These are phyloP conservation scores for Calameuta pallipes DNA, from an alignment of 2,888 invertebrate species.

Conservation along the genomic window DNA sequence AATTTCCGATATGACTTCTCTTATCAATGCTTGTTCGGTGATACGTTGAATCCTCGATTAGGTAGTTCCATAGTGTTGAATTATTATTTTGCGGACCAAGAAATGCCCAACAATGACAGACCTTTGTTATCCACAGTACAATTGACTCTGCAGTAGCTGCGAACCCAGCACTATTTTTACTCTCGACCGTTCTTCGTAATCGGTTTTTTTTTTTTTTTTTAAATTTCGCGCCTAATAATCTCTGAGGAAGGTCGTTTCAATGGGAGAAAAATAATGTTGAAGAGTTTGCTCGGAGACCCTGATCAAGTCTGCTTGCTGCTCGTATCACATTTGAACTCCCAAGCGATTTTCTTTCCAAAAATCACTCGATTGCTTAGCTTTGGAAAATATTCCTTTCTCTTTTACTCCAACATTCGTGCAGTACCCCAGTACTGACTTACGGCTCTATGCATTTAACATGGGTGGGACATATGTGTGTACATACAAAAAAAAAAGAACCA, in stretches of 20 bases:
- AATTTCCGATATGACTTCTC: not conserved
- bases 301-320: conserved; percentile 56
- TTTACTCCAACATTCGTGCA: not conserved
- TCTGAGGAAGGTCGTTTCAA: too few relatives aligned
- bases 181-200: too few relatives aligned
- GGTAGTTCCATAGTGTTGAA: conserved; percentile 49
- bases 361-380: not conserved
- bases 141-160: too few relatives aligned
- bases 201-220: too few relatives aligned
- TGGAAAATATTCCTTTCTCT: not conserved
- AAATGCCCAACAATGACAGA: conserved; percentile 57
- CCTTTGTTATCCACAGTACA: not conserved
- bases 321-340: conserved; percentile 4
- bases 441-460: too few relatives aligned
- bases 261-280: conserved; percentile 24
- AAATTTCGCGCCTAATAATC: too few relatives aligned
- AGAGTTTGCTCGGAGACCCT: conserved; percentile 49
- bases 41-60: not conserved
- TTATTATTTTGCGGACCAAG: conserved; percentile 52
- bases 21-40: not conserved
- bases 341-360: not conserved
- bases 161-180: too few relatives aligned
- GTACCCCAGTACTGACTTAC: too few relatives aligned
- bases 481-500: too few relatives aligned
- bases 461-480: too few relatives aligned